A percentile compares a stretch with the other conserved stretches of the same genome.
Evolutionary conservation across 2,113 vertebrate genomes (phyloP).

Genomic region (Accipiter cooperii): DNA sequence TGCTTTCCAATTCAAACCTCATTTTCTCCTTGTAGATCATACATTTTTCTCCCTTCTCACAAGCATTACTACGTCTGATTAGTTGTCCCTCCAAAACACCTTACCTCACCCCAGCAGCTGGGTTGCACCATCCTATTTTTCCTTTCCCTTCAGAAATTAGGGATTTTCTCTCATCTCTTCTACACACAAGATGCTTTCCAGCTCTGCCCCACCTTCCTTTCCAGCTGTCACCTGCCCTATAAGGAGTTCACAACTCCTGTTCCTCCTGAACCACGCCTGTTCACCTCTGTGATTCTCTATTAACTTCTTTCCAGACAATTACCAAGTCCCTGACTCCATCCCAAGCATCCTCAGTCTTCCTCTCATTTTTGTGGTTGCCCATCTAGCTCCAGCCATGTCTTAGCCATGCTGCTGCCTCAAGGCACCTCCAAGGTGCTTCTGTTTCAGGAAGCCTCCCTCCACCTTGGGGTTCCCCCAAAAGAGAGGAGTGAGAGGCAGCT

Average conservation of each 20-base stretch:
- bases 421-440: not conserved
- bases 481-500: not conserved
- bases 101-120: not conserved
- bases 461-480: not conserved
- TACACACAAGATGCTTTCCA: not conserved
- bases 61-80: not conserved
- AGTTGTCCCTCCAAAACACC: not conserved
- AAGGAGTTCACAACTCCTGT: not conserved
- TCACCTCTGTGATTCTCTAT: not conserved
- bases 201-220: not conserved
- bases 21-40: not conserved
- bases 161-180: not conserved
- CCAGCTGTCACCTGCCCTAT: not conserved
- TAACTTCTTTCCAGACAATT: not conserved
- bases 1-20: not conserved
- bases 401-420: not conserved
- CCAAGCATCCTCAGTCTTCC: not conserved
- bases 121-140: not conserved
- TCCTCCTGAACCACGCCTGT: not conserved
- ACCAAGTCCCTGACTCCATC: not conserved
- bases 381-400: not conserved
- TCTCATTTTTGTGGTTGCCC: accelerated
- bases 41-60: not conserved
- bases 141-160: not conserved
- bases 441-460: not conserved